Evolutionary conservation across 2,888 invertebrate species (phyloP).

Genomic region (Nomada fabriciana): DNA sequence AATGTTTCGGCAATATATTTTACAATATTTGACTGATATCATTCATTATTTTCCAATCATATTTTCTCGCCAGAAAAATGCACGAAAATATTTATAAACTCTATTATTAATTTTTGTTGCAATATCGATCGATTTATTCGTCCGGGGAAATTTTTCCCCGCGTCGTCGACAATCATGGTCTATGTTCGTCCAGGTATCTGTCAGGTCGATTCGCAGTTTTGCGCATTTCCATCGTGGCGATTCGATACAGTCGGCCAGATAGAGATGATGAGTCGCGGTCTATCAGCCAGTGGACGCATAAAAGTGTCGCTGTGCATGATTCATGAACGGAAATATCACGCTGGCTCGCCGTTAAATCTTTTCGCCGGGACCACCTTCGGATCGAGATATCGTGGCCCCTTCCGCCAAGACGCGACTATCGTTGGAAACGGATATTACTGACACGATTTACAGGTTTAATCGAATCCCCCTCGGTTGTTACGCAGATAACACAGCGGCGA

Average conservation of each 20-base stretch:
- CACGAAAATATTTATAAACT: too few relatives aligned
- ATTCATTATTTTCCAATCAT: too few relatives aligned
- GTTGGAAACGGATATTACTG: not conserved
- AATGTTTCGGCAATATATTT: too few relatives aligned
- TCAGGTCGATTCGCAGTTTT: slow-evolving; percentile 1
- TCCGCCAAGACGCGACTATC: slow-evolving; percentile 1
- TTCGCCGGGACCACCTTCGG: slow-evolving; percentile 16
- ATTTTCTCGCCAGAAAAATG: too few relatives aligned
- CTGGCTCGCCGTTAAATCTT: slow-evolving; percentile 25
- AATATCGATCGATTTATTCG: too few relatives aligned
- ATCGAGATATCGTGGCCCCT: not conserved
- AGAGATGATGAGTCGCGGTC: slow-evolving; percentile 30
- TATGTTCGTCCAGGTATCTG: not conserved
- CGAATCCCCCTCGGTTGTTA: slow-evolving; percentile 47
- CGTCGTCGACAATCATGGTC: not conserved
- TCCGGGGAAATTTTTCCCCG: not conserved
- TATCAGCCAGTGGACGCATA: slow-evolving; percentile 18
- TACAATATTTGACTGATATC: too few relatives aligned
- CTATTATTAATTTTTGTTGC: too few relatives aligned
- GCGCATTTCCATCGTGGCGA: not conserved
- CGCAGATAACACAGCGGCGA: slow-evolving; percentile 47
- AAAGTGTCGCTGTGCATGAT: slow-evolving; percentile 41
- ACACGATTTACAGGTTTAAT: slow-evolving; percentile 56
- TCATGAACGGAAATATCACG: slow-evolving; percentile 36
- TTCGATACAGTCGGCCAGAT: slow-evolving; percentile 13